Evolutionary conservation across 2,113 vertebrate species (phyloP).

Genomic region (Triplophysa rosa): DNA sequence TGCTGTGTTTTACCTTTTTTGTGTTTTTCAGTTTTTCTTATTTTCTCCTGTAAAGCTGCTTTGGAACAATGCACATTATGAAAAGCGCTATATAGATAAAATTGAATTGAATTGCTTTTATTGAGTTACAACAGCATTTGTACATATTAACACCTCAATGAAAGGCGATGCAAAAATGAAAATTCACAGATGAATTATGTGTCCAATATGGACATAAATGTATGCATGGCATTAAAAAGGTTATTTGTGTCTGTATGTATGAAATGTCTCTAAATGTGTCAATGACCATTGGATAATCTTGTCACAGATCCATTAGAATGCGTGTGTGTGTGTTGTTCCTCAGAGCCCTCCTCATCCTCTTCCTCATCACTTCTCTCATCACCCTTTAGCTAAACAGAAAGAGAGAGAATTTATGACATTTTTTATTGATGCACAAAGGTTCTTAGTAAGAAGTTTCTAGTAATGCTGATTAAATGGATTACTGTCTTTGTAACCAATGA

Average conservation of each 20-base stretch:
- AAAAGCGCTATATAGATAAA: too few species aligned
- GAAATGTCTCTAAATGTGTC: neutral
- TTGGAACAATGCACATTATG: too few species aligned
- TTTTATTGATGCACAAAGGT: too few species aligned
- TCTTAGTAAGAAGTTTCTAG: too few species aligned
- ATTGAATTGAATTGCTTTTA: too few species aligned
- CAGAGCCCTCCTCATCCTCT: constrained; percentile 40
- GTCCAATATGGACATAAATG: constrained; percentile 64
- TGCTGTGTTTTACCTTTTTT: too few species aligned
- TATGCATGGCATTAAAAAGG: constrained; percentile 50
- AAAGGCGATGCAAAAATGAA: constrained; percentile 63
- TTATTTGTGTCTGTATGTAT: neutral
- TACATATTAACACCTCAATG: constrained; percentile 60
- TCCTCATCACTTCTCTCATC: constrained; percentile 57
- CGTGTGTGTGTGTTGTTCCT: constrained; percentile 62
- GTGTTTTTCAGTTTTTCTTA: too few species aligned
- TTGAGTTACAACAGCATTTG: neutral
- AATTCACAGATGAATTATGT: constrained; percentile 55
- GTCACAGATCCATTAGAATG: constrained; percentile 63
- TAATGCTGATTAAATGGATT: too few species aligned
- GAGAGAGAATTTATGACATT: neutral
- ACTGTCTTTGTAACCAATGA: too few species aligned
- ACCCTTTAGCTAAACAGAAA: constrained; percentile 46
- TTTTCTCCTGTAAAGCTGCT: too few species aligned
- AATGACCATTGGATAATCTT: constrained; percentile 42